These are phyloP conservation scores for Halocaridina rubra DNA, from an alignment of 2,888 invertebrate genomes.

Conservation along the genomic window DNA sequence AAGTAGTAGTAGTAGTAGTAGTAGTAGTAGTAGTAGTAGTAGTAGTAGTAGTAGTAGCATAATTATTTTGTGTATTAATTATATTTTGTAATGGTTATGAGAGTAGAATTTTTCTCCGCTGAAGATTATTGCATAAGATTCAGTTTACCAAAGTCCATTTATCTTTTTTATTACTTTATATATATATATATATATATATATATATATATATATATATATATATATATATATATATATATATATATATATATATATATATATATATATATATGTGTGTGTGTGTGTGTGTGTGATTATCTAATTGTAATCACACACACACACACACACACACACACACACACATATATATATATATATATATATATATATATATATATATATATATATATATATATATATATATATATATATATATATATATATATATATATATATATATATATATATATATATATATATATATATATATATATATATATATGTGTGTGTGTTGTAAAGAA, in stretches of 20 bases:
- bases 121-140: background rate
- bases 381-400: constrained; percentile 5
- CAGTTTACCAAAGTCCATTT: no score
- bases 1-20: no score
- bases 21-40: no score
- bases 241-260: background rate
- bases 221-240: background rate
- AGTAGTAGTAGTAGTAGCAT: no score
- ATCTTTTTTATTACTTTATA: no score
- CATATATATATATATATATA: background rate
- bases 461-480: background rate
- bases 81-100: background rate
- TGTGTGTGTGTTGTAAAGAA: background rate
- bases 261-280: background rate
- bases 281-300: no score
- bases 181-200: no score
- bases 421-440: constrained; percentile 18
- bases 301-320: no score
- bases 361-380: background rate
- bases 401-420: background rate
- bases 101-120: background rate
- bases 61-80: no score
- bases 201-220: no score
- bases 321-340: background rate
- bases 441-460: constrained; percentile 19